Evolutionary conservation across 1,140 invertebrate genomes (phyloP).

Genomic region (Cephus cinctus): DNA sequence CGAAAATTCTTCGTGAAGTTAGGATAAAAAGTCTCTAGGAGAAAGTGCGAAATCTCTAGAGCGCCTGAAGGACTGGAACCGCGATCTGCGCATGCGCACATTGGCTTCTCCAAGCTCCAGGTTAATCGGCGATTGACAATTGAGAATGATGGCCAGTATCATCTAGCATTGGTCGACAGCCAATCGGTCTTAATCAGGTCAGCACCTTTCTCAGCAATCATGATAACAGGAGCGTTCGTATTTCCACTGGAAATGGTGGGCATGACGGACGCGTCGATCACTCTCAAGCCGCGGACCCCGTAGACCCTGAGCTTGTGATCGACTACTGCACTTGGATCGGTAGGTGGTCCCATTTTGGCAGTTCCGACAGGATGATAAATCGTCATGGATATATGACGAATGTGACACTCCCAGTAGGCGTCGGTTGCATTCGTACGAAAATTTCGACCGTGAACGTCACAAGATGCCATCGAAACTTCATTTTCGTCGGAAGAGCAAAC

Average conservation of each 20-base stretch:
- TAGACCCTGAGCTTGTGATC: constrained; percentile 53
- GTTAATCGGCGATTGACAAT: too few relatives aligned
- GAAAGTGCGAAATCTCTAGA: too few relatives aligned
- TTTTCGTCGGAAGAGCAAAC: too few relatives aligned
- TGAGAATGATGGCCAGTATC: too few relatives aligned
- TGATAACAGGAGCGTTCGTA: constrained; percentile 82
- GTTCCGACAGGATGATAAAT: constrained; percentile 46
- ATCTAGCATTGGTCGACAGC: constrained; percentile 43
- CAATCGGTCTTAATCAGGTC: constrained; percentile 80
- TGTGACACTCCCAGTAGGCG: constrained; percentile 38
- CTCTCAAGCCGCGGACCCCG: constrained; percentile 42
- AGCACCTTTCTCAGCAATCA: constrained; percentile 84
- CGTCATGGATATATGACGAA: constrained; percentile 23
- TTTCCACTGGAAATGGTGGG: constrained; percentile 73
- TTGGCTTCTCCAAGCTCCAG: too few relatives aligned
- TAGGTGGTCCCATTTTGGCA: constrained; percentile 53
- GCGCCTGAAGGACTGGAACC: too few relatives aligned
- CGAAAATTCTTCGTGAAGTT: too few relatives aligned
- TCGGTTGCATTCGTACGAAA: too few relatives aligned
- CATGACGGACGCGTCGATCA: constrained; percentile 54
- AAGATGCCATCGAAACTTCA: too few relatives aligned
- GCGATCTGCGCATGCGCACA: too few relatives aligned
- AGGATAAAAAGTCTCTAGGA: too few relatives aligned
- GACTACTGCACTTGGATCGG: constrained; percentile 52
- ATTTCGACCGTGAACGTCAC: too few relatives aligned